phyloP scores from a whole-genome alignment of 2,797 vertebrate species.

The Acridotheres tristis region DNA sequence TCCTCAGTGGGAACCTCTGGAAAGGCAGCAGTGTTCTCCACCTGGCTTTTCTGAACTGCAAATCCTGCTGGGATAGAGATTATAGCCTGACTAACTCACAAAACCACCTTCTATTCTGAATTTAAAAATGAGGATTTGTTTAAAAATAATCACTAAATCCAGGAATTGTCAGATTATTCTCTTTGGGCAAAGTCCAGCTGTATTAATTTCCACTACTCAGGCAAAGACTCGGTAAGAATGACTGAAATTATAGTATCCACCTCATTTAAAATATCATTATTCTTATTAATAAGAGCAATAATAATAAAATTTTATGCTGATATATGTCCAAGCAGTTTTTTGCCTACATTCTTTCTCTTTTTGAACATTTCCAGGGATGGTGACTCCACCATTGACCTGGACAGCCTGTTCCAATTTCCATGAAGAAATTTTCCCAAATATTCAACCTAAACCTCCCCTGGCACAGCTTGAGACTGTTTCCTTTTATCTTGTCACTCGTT shows the following conservation, averaged over 20 bases:
- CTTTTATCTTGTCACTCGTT: not conserved
- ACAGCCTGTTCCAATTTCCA: not conserved
- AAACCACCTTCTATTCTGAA: not conserved
- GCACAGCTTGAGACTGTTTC: fast-evolving
- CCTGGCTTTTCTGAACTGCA: not conserved
- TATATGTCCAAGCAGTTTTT: not conserved
- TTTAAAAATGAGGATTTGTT: not conserved
- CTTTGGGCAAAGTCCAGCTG: not conserved
- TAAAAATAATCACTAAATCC: not conserved
- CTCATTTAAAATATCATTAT: not conserved
- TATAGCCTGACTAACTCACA: not conserved
- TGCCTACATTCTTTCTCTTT: not conserved
- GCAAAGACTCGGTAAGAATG: not conserved
- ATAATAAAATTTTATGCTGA: not conserved
- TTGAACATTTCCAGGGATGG: not conserved
- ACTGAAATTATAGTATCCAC: not conserved
- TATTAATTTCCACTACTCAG: not conserved
- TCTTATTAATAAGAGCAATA: not conserved
- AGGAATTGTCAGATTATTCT: not conserved
- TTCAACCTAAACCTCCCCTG: not conserved
- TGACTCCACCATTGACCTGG: not conserved
- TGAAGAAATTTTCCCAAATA: not conserved
- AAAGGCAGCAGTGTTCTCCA: not conserved
- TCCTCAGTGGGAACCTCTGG: not conserved
- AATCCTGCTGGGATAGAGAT: not conserved